A percentile compares a stretch with the other conserved stretches of the same genome.
phyloP scores from a whole-genome alignment of 2,888 invertebrate genomes.

The Aplocera efformata region DNA sequence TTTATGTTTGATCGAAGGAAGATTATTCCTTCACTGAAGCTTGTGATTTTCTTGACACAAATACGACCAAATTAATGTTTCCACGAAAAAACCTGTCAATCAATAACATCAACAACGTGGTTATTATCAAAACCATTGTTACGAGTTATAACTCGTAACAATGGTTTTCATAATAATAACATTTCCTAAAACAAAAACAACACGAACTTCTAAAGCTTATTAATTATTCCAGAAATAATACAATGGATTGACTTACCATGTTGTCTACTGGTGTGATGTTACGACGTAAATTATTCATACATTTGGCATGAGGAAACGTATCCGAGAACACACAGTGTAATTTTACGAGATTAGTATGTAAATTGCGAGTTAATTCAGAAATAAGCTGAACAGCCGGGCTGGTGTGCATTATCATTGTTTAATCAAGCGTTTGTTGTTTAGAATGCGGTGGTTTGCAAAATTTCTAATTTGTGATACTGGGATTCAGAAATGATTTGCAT shows the following conservation, averaged over 20 bases:
- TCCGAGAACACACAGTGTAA: conserved; percentile 31
- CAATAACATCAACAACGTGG: too few relatives aligned
- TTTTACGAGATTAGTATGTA: conserved; percentile 49
- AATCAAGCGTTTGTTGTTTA: conserved; percentile 27
- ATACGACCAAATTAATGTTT: too few relatives aligned
- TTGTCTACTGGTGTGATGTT: conserved; percentile 9
- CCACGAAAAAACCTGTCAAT: too few relatives aligned
- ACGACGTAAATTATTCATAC: conserved; percentile 24
- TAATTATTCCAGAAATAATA: conserved; percentile 17
- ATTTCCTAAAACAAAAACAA: too few relatives aligned
- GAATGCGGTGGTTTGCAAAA: conserved; percentile 15
- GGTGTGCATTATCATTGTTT: conserved; percentile 31
- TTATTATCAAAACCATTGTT: too few relatives aligned
- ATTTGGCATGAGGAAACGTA: conserved; percentile 24
- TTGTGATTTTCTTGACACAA: too few relatives aligned
- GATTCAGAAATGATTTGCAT: conserved; percentile 9
- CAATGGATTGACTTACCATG: conserved; percentile 13
- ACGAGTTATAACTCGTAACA: too few relatives aligned
- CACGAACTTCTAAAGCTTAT: background rate
- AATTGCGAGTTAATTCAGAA: conserved; percentile 52
- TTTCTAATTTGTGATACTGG: conserved; percentile 17
- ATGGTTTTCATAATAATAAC: too few relatives aligned
- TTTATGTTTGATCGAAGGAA: too few relatives aligned
- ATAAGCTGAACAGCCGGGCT: conserved; percentile 33
- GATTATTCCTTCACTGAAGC: too few relatives aligned